Conservation (phyloP, 2,888 invertebrate genomes). For the Drosophila tripunctata region DNA sequence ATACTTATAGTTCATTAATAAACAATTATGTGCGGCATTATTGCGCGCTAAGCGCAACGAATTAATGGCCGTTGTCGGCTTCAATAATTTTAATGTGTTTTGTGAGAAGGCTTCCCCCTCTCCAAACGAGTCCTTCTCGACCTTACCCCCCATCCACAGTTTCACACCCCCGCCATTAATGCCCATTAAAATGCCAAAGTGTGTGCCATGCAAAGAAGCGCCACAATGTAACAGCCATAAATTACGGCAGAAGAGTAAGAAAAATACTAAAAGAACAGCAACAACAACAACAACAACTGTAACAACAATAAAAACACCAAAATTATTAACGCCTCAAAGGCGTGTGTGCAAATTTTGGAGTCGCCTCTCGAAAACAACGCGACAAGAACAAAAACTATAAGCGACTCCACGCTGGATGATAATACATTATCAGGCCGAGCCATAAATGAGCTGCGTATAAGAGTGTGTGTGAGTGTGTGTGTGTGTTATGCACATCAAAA, state of each 20-base stretch:
- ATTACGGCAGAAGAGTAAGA: slow-evolving; percentile 60
- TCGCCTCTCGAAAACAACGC: slow-evolving; percentile 33
- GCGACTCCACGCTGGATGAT: slow-evolving; percentile 29
- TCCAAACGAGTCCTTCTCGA: not conserved
- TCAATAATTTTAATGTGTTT: slow-evolving; percentile 76
- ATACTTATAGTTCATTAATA: slow-evolving; percentile 89
- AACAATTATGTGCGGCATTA: slow-evolving; percentile 85
- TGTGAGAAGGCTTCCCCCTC: slow-evolving; percentile 8
- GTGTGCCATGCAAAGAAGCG: slow-evolving; percentile 59
- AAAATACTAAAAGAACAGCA: slow-evolving; percentile 35
- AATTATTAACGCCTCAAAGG: slow-evolving; percentile 64
- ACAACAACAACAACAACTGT: slow-evolving; percentile 11
- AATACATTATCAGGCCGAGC: slow-evolving; percentile 56
- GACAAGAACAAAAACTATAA: slow-evolving; percentile 51
- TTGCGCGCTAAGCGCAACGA: slow-evolving; percentile 74
- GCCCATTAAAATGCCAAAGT: slow-evolving; percentile 78
- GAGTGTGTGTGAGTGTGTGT: slow-evolving; percentile 10
- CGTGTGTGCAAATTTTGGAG: slow-evolving; percentile 40
- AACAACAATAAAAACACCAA: slow-evolving; percentile 36
- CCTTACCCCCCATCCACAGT: not conserved
- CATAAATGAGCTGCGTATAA: slow-evolving; percentile 51
- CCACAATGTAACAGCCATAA: slow-evolving; percentile 73
- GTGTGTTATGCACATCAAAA: slow-evolving; percentile 29
- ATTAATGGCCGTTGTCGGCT: slow-evolving; percentile 75
- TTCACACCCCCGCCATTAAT: slow-evolving; percentile 59